Evolutionary conservation across 2,113 vertebrate species (phyloP).

Genomic region (Urocynchramus pylzowi): DNA sequence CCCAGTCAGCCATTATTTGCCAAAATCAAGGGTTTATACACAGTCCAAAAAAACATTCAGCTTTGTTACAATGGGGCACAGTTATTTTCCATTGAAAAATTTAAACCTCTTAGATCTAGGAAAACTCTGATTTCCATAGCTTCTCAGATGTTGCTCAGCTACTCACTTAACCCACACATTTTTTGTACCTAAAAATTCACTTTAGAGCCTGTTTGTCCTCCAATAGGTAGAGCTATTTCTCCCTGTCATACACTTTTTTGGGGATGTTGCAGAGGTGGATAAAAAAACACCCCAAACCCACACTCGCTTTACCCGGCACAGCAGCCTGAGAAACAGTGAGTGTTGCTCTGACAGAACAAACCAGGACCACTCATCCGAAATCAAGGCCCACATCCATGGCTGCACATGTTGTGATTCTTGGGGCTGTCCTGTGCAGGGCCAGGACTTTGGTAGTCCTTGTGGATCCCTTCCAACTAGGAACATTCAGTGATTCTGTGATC

Average conservation of each 20-base stretch:
- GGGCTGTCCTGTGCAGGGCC: background rate
- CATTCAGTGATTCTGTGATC: background rate
- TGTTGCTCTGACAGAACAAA: background rate
- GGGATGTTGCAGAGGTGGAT: background rate
- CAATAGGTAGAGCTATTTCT: background rate
- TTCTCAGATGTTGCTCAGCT: background rate
- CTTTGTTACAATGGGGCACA: background rate
- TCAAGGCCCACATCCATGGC: background rate
- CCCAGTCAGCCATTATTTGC: background rate
- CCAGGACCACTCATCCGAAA: background rate
- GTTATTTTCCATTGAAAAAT: background rate
- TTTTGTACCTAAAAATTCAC: background rate
- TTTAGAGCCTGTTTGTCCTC: background rate
- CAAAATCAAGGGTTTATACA: constrained; percentile 17
- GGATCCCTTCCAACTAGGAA: background rate
- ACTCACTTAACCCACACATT: background rate
- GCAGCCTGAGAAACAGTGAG: background rate
- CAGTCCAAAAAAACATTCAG: background rate
- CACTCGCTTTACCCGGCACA: background rate
- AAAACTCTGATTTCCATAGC: background rate
- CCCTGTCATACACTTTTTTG: background rate
- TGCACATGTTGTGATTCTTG: background rate
- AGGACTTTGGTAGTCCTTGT: background rate
- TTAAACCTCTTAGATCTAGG: background rate
- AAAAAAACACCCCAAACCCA: background rate